Evolutionary conservation across 2,797 vertebrate species (phyloP), one percentile per base, ranked within the genome.

Genomic region (Gastrophryne carolinensis): DNA sequence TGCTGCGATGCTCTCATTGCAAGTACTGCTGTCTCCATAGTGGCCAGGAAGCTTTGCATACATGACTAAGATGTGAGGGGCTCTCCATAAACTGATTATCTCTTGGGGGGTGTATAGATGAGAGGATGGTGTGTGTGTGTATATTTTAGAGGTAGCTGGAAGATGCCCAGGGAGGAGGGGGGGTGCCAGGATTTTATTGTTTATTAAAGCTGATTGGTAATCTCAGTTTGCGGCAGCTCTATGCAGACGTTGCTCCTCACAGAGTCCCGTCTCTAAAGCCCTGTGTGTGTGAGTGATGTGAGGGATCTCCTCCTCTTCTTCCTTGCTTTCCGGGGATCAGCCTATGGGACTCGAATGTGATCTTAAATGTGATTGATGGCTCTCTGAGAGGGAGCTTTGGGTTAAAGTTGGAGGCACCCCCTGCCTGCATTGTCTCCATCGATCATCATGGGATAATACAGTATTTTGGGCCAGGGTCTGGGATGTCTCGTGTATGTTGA

Each of bases 181-280:
- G 49, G 49, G 30, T 44, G 39, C 15, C 30, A 60, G 44, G 23
- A 24, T 4, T 61, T 39, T 39, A 67, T 49, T 76, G 21, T 77
- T 67, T 75, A 44, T 77, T 77, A 49, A 56, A 70, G 30, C 53
- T 63, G 7, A 19, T 62, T 50, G 15, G 1, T 47, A 50, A 60
- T 57, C 12, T 39, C n/a, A 52, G 30, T 50, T 50, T 37, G 30
- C 47, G 50, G 13, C 30, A 27, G 30, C 35, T 21, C 10, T 7
- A 54, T 24, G 35, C 50, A 58, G 44, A 53, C 30, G 50, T 11
- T 44, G 29, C 17, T 61, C 30, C 19, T 62, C 54, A 35, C 57
- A 53, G 66, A 24, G 62, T 69, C 54, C 44, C 71, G 58, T 5
- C 12, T 58, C 26, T 52, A 41, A n/a, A 17, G 32, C n/a, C 41